phyloP scores from a whole-genome alignment of 1,140 invertebrate genomes.

The Varroa destructor region DNA sequence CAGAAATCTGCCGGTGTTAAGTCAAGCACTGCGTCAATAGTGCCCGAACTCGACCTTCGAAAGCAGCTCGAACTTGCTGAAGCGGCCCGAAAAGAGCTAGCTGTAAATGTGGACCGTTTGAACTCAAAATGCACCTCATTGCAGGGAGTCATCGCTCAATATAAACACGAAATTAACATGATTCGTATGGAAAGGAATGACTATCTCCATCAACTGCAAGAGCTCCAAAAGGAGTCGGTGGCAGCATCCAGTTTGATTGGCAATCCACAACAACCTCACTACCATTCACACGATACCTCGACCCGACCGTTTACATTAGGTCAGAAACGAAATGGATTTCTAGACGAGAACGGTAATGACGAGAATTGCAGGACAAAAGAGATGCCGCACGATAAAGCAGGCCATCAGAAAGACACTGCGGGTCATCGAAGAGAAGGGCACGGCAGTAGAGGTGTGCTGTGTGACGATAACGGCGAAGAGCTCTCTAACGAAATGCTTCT shows the following conservation, averaged over 20 bases:
- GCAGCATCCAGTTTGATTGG: background rate
- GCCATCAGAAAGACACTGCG: too few relatives aligned
- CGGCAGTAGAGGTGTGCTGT: too few relatives aligned
- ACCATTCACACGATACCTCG: too few relatives aligned
- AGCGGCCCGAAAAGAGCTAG: constrained; percentile 13
- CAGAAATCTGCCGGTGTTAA: too few relatives aligned
- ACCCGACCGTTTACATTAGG: too few relatives aligned
- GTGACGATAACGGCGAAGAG: too few relatives aligned
- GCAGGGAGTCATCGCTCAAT: background rate
- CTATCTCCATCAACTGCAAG: background rate
- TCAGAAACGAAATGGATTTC: background rate
- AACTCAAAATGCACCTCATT: constrained; percentile 6
- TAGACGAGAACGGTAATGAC: constrained; percentile 16
- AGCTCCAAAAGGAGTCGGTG: background rate
- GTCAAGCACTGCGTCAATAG: background rate
- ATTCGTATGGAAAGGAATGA: background rate
- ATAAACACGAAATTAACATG: constrained; percentile 25
- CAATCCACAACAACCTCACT: too few relatives aligned
- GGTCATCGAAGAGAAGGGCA: too few relatives aligned
- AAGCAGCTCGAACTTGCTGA: constrained; percentile 3
- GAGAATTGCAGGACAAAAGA: background rate
- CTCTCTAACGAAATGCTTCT: too few relatives aligned
- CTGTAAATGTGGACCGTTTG: constrained; percentile 1
- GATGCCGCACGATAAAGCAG: too few relatives aligned
- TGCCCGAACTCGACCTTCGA: background rate